A percentile compares a stretch with the other conserved stretches of the same genome.
These are phyloP conservation scores for Cabera pusaria DNA, from an alignment of 2,888 invertebrate species.

Conservation along the genomic window DNA sequence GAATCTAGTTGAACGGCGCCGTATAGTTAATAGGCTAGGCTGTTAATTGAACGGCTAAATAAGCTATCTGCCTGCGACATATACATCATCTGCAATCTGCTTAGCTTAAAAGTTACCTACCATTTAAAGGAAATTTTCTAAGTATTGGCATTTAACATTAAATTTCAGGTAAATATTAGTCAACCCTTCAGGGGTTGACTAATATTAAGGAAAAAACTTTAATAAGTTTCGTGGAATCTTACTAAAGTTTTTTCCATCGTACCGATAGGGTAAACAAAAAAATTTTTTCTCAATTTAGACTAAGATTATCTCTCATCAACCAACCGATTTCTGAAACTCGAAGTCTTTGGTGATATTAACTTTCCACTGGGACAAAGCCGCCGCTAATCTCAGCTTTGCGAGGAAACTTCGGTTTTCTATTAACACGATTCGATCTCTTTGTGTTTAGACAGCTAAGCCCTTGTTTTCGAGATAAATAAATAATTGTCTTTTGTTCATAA, in stretches of 20 bases:
- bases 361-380: conserved; percentile 45
- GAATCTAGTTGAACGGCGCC: too few species aligned
- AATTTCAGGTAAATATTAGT: too few species aligned
- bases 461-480: conserved; percentile 19
- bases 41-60: too few species aligned
- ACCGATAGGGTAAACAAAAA: conserved; percentile 23
- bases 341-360: conserved; percentile 47
- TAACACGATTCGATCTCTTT: conserved; percentile 38
- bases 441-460: conserved; percentile 16
- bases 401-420: conserved; percentile 47
- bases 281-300: conserved; percentile 22
- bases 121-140: too few species aligned
- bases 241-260: neutral
- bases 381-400: conserved; percentile 44
- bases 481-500: conserved; percentile 10
- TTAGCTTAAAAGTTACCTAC: too few species aligned
- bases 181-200: too few species aligned
- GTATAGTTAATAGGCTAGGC: too few species aligned
- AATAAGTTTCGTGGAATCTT: too few species aligned
- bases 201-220: too few species aligned
- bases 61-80: too few species aligned
- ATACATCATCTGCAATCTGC: too few species aligned
- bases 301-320: conserved; percentile 27
- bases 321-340: conserved; percentile 35
- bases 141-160: too few species aligned